phyloP scores from a whole-genome alignment of 2,888 invertebrate species.

The Troides helena region DNA sequence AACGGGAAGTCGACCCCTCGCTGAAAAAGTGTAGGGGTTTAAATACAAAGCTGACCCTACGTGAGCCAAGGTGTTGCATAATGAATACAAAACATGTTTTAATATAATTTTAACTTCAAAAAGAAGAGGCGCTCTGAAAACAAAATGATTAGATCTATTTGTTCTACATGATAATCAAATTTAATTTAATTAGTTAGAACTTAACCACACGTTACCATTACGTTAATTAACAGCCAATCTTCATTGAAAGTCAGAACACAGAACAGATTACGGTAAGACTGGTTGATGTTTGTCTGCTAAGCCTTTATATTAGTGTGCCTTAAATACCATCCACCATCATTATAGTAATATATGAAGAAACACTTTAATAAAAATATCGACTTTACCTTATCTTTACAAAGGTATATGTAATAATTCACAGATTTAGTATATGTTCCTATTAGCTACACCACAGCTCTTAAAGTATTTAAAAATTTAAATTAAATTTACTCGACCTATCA shows the following conservation, averaged over 20 bases:
- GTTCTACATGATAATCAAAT: no score
- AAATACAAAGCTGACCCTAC: conserved; percentile 23
- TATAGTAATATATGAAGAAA: background rate
- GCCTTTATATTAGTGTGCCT: background rate
- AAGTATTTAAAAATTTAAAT: no score
- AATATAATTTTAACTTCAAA: conserved; percentile 12
- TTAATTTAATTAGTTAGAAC: background rate
- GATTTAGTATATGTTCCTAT: no score
- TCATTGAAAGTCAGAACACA: conserved; percentile 4
- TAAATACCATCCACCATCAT: background rate
- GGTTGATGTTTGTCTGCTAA: conserved; percentile 1
- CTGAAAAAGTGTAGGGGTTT: conserved; percentile 22
- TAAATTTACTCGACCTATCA: no score
- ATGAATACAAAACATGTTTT: conserved; percentile 20
- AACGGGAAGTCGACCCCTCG: conserved; percentile 19
- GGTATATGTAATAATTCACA: no score
- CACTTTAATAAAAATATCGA: no score
- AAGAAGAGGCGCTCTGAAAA: background rate
- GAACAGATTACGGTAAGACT: conserved; percentile 13
- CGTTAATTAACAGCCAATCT: conserved; percentile 22
- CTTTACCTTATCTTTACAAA: no score
- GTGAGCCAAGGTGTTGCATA: conserved; percentile 9
- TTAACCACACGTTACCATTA: background rate
- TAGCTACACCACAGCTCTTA: no score
- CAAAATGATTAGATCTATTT: no score